Conservation (phyloP, 1,140 invertebrate genomes). For the Batillaria attramentaria region DNA sequence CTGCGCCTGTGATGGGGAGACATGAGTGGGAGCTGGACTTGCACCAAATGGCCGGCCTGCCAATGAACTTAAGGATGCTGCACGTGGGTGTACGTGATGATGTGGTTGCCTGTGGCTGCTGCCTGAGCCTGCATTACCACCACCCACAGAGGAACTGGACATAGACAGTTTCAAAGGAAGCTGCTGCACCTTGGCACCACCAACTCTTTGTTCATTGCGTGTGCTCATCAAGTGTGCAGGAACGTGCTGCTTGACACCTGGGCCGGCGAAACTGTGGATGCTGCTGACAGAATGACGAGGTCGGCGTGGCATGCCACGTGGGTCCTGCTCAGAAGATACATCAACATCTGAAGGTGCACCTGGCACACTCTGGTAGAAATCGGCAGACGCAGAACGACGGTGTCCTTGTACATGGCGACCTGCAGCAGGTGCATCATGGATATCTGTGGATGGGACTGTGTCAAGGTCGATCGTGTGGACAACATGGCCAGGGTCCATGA, state of each 20-base stretch:
- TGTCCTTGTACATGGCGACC: constrained; percentile 36
- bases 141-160: not conserved
- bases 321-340: not conserved
- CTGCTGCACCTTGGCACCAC: constrained; percentile 57
- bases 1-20: constrained; percentile 30
- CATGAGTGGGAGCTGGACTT: constrained; percentile 29
- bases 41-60: constrained; percentile 7
- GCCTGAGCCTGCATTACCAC: too few relatives aligned
- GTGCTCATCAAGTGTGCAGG: constrained; percentile 83
- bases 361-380: constrained; percentile 43
- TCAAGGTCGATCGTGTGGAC: constrained; percentile 14
- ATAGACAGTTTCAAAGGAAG: constrained; percentile 52
- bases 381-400: constrained; percentile 59
- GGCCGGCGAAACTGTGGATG: constrained; percentile 32
- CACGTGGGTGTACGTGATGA: constrained; percentile 31
- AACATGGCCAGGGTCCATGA: not conserved
- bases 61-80: constrained; percentile 27
- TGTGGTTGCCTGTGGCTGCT: not conserved
- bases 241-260: constrained; percentile 49
- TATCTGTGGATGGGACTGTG: constrained; percentile 25
- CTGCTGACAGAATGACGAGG: constrained; percentile 43
- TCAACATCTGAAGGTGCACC: not conserved
- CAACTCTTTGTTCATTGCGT: constrained; percentile 86
- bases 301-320: constrained; percentile 31
- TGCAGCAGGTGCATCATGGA: constrained; percentile 17